These are phyloP conservation scores for Timema cristinae DNA, from an alignment of 2,888 invertebrate species.

Conservation along the genomic window DNA sequence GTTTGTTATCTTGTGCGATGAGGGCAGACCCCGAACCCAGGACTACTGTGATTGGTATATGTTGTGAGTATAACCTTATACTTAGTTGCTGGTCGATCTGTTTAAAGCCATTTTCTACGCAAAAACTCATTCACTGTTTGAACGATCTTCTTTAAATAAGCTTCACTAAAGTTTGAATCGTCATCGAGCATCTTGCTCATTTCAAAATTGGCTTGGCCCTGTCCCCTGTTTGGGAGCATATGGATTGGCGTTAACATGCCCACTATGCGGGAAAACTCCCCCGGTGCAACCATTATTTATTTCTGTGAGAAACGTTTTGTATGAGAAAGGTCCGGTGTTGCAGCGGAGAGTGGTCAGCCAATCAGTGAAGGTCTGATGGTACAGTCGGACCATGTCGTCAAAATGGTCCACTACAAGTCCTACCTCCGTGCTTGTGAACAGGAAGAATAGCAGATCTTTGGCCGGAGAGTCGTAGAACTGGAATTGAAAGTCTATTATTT, in stretches of 20 bases:
- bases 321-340: constrained; percentile 28
- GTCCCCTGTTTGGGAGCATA: too few species aligned
- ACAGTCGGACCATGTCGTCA: constrained; percentile 49
- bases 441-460: constrained; percentile 54
- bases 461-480: constrained; percentile 50
- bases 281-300: constrained; percentile 2
- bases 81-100: neutral
- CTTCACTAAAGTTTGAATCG: neutral
- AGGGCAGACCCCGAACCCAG: too few species aligned
- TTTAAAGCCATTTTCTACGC: neutral
- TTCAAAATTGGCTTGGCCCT: too few species aligned
- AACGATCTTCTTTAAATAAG: neutral
- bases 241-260: neutral
- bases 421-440: constrained; percentile 52
- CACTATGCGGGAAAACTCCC: neutral
- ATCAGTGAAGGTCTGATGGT: constrained; percentile 49
- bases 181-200: neutral
- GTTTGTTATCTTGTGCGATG: too few species aligned
- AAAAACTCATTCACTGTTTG: neutral
- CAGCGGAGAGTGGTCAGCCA: constrained; percentile 45
- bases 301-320: constrained; percentile 2
- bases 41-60: too few species aligned
- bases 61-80: too few species aligned
- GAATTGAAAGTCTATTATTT: constrained; percentile 58
- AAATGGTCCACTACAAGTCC: constrained; percentile 46